A percentile compares a stretch with the other conserved stretches of the same genome.
These are phyloP conservation scores for Aphidius colemani DNA, from an alignment of 2,888 invertebrate species.

Conservation along the genomic window DNA sequence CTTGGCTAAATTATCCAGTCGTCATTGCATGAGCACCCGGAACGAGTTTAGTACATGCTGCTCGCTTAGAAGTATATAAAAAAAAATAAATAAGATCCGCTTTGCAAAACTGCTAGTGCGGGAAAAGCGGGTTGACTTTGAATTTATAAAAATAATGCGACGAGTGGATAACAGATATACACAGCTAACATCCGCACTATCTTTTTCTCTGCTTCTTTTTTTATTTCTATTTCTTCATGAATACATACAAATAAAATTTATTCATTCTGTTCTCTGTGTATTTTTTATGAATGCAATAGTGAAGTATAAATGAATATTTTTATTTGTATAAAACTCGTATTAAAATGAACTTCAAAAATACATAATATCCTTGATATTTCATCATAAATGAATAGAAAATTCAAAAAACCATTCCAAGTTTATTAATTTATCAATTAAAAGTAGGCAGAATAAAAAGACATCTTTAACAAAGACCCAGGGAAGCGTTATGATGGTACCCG, in stretches of 20 bases:
- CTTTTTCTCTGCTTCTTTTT: slow-evolving; percentile 4
- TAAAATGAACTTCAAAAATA: too few species aligned
- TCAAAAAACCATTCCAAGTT: too few species aligned
- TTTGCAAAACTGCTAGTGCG: too few species aligned
- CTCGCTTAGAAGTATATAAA: neutral
- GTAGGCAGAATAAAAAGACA: too few species aligned
- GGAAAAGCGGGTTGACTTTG: slow-evolving; percentile 7
- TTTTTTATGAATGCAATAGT: neutral
- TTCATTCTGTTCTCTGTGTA: neutral
- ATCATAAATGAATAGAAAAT: too few species aligned
- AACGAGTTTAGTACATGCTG: neutral
- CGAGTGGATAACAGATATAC: slow-evolving; percentile 13
- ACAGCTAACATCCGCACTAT: slow-evolving; percentile 11
- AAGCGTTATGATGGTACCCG: too few species aligned
- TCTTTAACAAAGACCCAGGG: too few species aligned
- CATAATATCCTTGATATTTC: too few species aligned
- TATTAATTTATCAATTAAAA: too few species aligned
- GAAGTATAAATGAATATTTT: neutral
- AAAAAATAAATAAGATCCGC: neutral
- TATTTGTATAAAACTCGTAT: neutral
- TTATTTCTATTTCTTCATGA: neutral
- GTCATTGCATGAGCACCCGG: slow-evolving; percentile 3
- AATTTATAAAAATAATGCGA: slow-evolving; percentile 14
- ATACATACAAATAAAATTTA: too few species aligned
- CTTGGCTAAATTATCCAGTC: slow-evolving; percentile 14